Conservation (phyloP, 1,140 invertebrate species). For the Tenebrio molitor region DNA sequence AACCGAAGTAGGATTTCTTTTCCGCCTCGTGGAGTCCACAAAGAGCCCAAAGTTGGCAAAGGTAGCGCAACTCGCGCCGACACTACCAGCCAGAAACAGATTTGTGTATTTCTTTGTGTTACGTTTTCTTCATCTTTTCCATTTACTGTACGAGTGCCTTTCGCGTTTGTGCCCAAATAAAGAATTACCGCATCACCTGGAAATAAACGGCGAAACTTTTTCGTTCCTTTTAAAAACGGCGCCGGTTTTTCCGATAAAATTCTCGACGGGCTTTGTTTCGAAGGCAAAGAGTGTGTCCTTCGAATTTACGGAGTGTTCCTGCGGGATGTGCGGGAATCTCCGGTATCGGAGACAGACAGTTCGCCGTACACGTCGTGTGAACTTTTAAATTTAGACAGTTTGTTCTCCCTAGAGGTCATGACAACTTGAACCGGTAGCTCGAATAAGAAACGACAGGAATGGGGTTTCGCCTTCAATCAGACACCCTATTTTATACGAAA, state of each 20-base stretch:
- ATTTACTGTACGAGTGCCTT: constrained; percentile 40
- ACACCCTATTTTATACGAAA: constrained; percentile 19
- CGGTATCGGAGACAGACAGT: constrained; percentile 29
- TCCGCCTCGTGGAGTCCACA: constrained; percentile 41
- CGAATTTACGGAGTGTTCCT: constrained; percentile 10
- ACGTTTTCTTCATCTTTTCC: constrained; percentile 42
- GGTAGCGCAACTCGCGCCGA: constrained; percentile 25
- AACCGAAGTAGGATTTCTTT: constrained; percentile 46
- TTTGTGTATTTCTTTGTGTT: constrained; percentile 47
- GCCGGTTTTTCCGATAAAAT: background rate
- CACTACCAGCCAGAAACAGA: constrained; percentile 44
- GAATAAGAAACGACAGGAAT: background rate
- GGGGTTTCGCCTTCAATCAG: constrained; percentile 14
- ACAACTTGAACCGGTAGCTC: constrained; percentile 27
- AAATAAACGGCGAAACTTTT: constrained; percentile 24
- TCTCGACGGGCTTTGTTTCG: background rate
- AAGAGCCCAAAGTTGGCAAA: constrained; percentile 37
- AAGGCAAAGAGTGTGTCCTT: constrained; percentile 1
- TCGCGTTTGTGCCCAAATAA: constrained; percentile 20
- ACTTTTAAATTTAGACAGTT: constrained; percentile 52
- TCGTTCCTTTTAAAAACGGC: too few relatives aligned
- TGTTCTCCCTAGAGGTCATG: constrained; percentile 7
- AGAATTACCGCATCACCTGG: constrained; percentile 36
- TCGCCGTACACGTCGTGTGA: constrained; percentile 20
- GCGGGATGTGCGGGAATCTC: constrained; percentile 20